phyloP scores from a whole-genome alignment of 2,113 vertebrate species.

The Euleptes europaea region DNA sequence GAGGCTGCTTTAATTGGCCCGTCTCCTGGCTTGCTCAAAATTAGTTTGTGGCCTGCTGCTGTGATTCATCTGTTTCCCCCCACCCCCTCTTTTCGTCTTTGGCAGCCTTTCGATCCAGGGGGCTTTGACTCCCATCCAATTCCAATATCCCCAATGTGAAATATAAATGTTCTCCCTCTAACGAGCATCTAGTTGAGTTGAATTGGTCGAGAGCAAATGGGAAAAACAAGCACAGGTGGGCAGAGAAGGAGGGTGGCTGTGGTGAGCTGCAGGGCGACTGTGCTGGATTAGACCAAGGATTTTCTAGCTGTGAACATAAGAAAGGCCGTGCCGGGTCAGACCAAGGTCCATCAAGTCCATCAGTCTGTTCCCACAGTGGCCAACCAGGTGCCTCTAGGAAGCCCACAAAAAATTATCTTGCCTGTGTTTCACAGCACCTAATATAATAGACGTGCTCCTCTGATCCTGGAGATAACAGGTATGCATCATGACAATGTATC shows the following conservation, averaged over 20 bases:
- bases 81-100: conserved; percentile 32
- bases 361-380: too few species aligned
- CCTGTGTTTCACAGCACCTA: too few species aligned
- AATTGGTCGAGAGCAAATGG: conserved; percentile 58
- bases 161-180: conserved; percentile 41
- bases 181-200: conserved; percentile 57
- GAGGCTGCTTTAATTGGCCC: conserved; percentile 65
- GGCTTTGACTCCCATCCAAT: conserved; percentile 65
- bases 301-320: not conserved
- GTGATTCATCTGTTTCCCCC: conserved; percentile 68
- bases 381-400: too few species aligned
- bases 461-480: too few species aligned
- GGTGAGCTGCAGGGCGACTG: conserved; percentile 43
- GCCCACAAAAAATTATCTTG: too few species aligned
- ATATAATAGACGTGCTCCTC: too few species aligned
- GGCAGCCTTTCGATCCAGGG: conserved; percentile 64
- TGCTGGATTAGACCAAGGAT: not conserved
- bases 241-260: conserved; percentile 36
- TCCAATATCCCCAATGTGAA: conserved; percentile 57
- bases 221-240: conserved; percentile 53
- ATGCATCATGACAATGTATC: too few species aligned
- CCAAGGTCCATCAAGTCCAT: too few species aligned
- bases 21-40: conserved; percentile 67
- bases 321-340: too few species aligned
- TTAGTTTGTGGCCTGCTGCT: conserved; percentile 64